Conservation (phyloP, 2,113 vertebrate species). For the Nipponia nippon region DNA sequence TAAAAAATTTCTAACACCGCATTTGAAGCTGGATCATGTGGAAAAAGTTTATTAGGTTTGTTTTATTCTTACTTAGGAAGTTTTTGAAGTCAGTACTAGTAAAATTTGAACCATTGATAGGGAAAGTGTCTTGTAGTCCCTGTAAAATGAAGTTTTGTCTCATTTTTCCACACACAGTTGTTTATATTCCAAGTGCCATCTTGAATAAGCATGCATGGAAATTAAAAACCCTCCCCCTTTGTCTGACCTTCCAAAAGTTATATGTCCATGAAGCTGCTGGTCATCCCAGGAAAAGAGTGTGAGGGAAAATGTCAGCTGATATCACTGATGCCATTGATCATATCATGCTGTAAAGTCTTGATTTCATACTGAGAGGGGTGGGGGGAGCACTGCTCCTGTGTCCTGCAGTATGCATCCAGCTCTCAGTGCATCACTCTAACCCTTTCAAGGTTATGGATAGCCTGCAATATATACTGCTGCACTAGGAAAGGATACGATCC, state of each 20-base stretch:
- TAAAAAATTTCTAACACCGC: not conserved
- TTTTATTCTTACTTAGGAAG: not conserved
- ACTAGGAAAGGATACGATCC: slow-evolving; percentile 13
- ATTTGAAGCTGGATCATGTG: not conserved
- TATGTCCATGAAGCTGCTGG: not conserved
- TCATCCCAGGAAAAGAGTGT: not conserved
- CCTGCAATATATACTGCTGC: not conserved
- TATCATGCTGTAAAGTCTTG: not conserved
- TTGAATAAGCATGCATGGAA: not conserved
- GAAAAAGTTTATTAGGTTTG: not conserved
- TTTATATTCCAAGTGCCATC: not conserved
- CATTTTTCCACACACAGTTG: not conserved
- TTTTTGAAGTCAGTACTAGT: not conserved
- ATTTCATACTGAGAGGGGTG: not conserved
- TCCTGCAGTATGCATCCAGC: not conserved
- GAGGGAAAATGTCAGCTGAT: not conserved
- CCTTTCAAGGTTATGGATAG: slow-evolving; percentile 11
- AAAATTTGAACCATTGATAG: not conserved
- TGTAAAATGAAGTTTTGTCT: not conserved
- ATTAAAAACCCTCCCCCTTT: not conserved
- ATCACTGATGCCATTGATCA: not conserved
- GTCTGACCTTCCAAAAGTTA: not conserved
- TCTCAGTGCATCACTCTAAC: not conserved
- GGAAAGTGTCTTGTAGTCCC: not conserved
- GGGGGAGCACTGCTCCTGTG: not conserved